Evolutionary conservation across 2,888 invertebrate genomes (phyloP), one percentile per base, ranked within the genome.

Genomic region (Alsophila aescularia): DNA sequence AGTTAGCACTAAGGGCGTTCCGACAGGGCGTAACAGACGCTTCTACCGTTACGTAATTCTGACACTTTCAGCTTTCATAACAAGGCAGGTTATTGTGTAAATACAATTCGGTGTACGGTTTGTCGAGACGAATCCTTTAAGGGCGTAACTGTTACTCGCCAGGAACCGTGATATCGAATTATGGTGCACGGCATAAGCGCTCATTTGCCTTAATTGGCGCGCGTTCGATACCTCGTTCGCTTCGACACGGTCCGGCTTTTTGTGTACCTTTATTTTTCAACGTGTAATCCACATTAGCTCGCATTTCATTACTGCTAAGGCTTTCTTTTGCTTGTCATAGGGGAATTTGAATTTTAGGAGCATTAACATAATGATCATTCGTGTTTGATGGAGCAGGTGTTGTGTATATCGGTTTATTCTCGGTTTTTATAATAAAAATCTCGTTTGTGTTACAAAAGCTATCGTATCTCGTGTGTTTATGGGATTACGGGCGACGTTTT

Each of bases 341-440:
- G 52, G 37, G 36, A 54, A 59, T 65, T 71, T 70, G 74, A 81
- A 75, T 83, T 87, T 83, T 83, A 82, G 77, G 68, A 77, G 78
- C 81, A 90, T 90, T 90, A 90, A 79, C 89, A 87, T 90, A 88
- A 90, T 87, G 85, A 87, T 85, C 80, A 83, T 83, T 77, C 80
- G 83, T 79, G 83, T 88, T 87, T 86, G 87, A 87, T 85, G 82
- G 81, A 88, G 88, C 90, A 91, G 90, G 90, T 91, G 90, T 87
- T 83, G 74, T 79, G 77, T 81, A 75, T 87, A 87, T 89, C 85
- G 82, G 87, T 85, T 87, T 84, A 87, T 89, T 88, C 87, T 87
- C 85, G 72, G 85, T 86, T 90, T 88, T 89, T 89, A 87, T 85
- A 81, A 83, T 84, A 83, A 89, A 77, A 87, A 87, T 88, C 87